Evolutionary conservation across 2,113 vertebrate species (phyloP).

Genomic region (Lichenostomus cassidix): DNA sequence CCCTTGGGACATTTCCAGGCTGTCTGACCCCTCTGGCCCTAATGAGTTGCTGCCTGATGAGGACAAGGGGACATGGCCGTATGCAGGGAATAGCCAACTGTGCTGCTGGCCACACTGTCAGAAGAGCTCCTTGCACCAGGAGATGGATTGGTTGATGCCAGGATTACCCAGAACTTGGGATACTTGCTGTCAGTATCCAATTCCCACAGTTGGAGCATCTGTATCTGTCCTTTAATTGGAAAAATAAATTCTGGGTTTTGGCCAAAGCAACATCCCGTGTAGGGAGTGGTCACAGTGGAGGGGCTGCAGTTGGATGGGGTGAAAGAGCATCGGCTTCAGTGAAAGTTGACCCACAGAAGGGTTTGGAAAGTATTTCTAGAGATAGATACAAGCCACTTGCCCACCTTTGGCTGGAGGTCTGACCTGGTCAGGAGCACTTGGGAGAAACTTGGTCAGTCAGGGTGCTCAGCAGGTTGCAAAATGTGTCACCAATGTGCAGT

Average conservation of each 20-base stretch:
- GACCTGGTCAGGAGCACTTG: background rate
- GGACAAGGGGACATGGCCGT: background rate
- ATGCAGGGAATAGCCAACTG: background rate
- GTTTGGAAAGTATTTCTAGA: background rate
- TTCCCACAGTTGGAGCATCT: background rate
- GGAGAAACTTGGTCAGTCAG: background rate
- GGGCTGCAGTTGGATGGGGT: background rate
- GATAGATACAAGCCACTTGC: background rate
- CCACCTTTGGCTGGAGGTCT: background rate
- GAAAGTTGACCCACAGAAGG: background rate
- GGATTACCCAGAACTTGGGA: background rate
- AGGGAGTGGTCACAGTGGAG: background rate
- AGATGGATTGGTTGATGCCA: background rate
- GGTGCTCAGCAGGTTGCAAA: background rate
- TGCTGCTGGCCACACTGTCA: accelerated
- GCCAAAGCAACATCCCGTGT: accelerated
- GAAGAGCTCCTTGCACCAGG: background rate
- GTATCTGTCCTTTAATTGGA: background rate
- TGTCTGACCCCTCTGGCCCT: background rate
- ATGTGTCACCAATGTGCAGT: accelerated
- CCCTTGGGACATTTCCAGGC: background rate
- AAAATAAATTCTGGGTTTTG: background rate
- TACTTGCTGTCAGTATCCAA: accelerated
- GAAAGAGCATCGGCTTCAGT: accelerated
- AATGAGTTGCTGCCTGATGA: background rate